Percentiles rank a stretch among this genome's conserved stretches.
Evolutionary conservation across 2,888 invertebrate genomes (phyloP).

Genomic region (Neria commutata): DNA sequence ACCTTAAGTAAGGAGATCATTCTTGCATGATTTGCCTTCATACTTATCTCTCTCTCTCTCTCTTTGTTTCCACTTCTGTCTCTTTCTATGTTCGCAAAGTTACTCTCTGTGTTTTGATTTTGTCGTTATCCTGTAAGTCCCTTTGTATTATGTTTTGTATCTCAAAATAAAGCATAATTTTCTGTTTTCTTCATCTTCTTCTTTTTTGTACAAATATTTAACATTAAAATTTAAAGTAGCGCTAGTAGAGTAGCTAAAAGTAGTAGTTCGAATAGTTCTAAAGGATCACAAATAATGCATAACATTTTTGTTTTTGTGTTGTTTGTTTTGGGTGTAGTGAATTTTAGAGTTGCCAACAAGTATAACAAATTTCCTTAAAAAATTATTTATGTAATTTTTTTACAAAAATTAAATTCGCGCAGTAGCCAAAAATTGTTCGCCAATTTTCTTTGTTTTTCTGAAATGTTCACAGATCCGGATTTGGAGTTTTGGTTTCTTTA

Average conservation of each 20-base stretch:
- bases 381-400: conserved; percentile 10
- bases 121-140: conserved; percentile 4
- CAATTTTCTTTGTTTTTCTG: neutral
- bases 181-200: neutral
- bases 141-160: conserved; percentile 1
- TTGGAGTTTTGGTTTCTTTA: too few species aligned
- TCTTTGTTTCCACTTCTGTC: neutral
- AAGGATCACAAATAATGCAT: conserved; percentile 15
- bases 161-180: neutral
- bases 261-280: neutral
- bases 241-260: neutral
- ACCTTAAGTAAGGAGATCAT: conserved; percentile 41
- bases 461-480: too few species aligned
- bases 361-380: conserved; percentile 20
- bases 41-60: neutral
- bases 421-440: neutral
- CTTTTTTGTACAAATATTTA: neutral
- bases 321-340: neutral
- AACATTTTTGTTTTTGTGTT: conserved; percentile 11
- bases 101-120: neutral
- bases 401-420: conserved; percentile 13
- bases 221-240: neutral
- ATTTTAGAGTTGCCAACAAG: conserved; percentile 5
- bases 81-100: too few species aligned
- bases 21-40: conserved; percentile 13